These are phyloP conservation scores for Neodiprion pinetum DNA, from an alignment of 1,140 invertebrate genomes.

Conservation along the genomic window DNA sequence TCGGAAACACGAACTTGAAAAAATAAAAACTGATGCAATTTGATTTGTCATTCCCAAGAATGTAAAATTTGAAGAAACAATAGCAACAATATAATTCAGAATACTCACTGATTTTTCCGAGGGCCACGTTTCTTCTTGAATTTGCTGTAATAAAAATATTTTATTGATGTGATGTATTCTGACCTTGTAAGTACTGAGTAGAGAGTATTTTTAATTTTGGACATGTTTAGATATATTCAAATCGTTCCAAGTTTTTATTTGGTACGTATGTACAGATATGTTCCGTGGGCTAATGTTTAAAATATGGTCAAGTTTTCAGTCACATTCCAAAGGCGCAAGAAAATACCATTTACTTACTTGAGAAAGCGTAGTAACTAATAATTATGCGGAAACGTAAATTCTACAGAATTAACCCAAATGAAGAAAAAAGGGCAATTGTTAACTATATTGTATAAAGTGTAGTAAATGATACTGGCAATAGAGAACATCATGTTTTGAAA, in stretches of 20 bases:
- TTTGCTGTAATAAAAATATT: conserved; percentile 54
- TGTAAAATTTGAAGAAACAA: neutral
- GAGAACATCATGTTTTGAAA: conserved; percentile 49
- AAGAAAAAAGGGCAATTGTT: neutral
- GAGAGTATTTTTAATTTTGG: no score
- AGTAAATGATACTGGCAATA: conserved; percentile 33
- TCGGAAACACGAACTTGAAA: conserved; percentile 47
- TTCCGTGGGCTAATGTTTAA: no score
- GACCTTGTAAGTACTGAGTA: neutral
- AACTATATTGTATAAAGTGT: neutral
- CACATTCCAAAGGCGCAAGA: no score
- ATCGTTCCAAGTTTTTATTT: no score
- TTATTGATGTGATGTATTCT: conserved; percentile 1
- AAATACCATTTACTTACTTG: no score
- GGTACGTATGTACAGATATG: no score
- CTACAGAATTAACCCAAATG: conserved; percentile 7
- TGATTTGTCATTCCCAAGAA: conserved; percentile 12
- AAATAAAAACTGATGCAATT: conserved; percentile 24
- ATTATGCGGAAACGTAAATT: neutral
- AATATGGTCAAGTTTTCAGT: no score
- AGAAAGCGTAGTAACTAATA: no score
- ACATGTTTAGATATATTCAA: no score
- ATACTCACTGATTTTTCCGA: conserved; percentile 55
- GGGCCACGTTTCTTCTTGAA: conserved; percentile 56
- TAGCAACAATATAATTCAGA: conserved; percentile 10